Evolutionary conservation across 2,113 vertebrate species (phyloP), one percentile per base, ranked within the genome.

Genomic region (Genyomyrus donnyi): DNA sequence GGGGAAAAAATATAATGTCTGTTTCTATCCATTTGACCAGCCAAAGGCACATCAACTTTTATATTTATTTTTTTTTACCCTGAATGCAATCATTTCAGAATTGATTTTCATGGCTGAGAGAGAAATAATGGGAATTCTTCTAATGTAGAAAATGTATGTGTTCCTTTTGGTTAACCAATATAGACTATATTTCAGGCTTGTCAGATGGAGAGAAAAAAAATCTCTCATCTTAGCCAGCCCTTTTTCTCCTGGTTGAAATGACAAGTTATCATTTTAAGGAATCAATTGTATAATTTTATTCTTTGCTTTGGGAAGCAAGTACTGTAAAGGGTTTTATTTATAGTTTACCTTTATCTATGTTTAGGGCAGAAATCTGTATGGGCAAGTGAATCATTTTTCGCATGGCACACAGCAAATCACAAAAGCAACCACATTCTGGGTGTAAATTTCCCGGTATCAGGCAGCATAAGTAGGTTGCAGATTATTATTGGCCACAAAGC

Each of bases 91-190:
- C 97, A 97, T 97, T 98, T 98, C 96, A 97, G 96, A 98, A 98
- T 99, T 96, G 96, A 99, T 98, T 98, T 98, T 98, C 97, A 98
- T 97, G 97, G 97, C 97, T 98, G 96, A 98, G 94, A 96, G 96
- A 97, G 97, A 98, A 98, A 98, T 98, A 99, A 98, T 98, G 97
- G 96, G 97, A 98, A 98, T 98, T 97, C 96, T 96, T 98, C 97
- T 98, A 98, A 98, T 98, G 96, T 97, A 97, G 97, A 98, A 97
- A 98, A 98, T 98, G 96, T 97, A 97, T 98, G 97, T 97, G 97
- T 98, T 98, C 97, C 97, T 98, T 98, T 98, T 98, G 97, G 97
- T 98, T 98, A 98, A 98, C 96, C 97, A 97, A 97, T 97, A 97
- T 97, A 97, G 97, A 97, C 97, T 97, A 97, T 97, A 96, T 95